phyloP scores from a whole-genome alignment of 2,888 invertebrate species.

The Eurois occulta region DNA sequence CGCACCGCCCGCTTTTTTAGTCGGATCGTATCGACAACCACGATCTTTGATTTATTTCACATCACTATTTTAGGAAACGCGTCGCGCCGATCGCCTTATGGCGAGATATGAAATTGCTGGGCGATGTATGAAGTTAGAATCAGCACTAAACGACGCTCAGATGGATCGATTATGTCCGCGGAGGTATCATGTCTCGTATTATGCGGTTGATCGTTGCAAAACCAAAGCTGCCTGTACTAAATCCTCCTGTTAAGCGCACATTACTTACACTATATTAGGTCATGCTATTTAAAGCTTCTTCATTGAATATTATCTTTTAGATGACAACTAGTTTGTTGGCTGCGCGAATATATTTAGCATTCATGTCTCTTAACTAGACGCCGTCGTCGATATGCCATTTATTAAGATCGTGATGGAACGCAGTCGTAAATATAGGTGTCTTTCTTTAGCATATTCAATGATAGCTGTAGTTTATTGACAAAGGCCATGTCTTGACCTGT shows the following conservation, averaged over 20 bases:
- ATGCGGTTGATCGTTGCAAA: slow-evolving; percentile 72
- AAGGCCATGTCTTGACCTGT: slow-evolving; percentile 64
- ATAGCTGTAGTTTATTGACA: slow-evolving; percentile 65
- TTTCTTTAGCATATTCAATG: slow-evolving; percentile 67
- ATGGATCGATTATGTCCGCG: slow-evolving; percentile 75
- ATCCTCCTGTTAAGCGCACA: slow-evolving; percentile 70
- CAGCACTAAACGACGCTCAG: slow-evolving; percentile 77
- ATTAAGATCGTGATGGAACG: slow-evolving; percentile 68
- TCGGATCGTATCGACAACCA: slow-evolving; percentile 81
- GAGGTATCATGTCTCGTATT: slow-evolving; percentile 72
- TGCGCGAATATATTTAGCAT: slow-evolving; percentile 70
- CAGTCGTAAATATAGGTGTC: slow-evolving; percentile 66
- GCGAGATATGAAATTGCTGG: slow-evolving; percentile 87
- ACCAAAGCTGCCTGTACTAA: slow-evolving; percentile 65
- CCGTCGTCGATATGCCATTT: slow-evolving; percentile 63
- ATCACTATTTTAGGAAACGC: slow-evolving; percentile 89
- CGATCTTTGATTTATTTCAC: slow-evolving; percentile 88
- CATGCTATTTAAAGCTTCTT: slow-evolving; percentile 76
- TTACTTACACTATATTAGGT: slow-evolving; percentile 75
- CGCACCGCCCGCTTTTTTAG: slow-evolving; percentile 83
- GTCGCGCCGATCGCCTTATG: slow-evolving; percentile 84
- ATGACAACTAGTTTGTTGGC: slow-evolving; percentile 69
- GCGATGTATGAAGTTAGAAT: slow-evolving; percentile 79
- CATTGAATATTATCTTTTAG: slow-evolving; percentile 74
- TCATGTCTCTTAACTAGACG: slow-evolving; percentile 67